These are phyloP conservation scores for Emydura subglobosa DNA, from an alignment of 2,113 vertebrate species.

Conservation along the genomic window DNA sequence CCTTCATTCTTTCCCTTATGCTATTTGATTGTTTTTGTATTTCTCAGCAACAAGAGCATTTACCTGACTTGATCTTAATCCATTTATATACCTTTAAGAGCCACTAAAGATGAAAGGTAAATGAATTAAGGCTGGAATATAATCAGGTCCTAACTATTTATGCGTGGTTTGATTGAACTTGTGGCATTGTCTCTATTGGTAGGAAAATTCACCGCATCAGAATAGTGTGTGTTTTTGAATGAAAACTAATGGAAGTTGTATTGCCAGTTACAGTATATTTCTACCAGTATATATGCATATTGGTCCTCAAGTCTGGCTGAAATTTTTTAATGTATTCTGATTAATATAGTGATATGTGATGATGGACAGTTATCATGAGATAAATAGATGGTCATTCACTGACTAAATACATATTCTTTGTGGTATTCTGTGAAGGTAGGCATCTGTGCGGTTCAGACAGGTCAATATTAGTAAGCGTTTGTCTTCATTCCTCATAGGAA, in stretches of 20 bases:
- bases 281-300: not conserved
- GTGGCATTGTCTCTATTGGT: conserved; percentile 16
- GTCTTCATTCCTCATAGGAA: accelerated
- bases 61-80: conserved; percentile 49
- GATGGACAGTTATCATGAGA: not conserved
- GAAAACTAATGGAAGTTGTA: not conserved
- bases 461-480: not conserved
- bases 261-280: conserved; percentile 16
- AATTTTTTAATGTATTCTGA: not conserved
- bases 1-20: not conserved
- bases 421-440: not conserved
- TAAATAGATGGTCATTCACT: not conserved
- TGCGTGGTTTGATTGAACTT: conserved; percentile 36
- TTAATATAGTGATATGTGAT: not conserved
- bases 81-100: not conserved
- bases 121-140: conserved; percentile 43
- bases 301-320: not conserved
- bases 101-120: conserved; percentile 13
- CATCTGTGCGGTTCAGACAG: not conserved
- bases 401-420: not conserved
- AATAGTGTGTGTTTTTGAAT: not conserved
- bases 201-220: not conserved
- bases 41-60: conserved; percentile 22
- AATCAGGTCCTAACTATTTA: conserved; percentile 32
- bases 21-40: not conserved